Evolutionary conservation across 2,113 vertebrate genomes (phyloP).

Genomic region (Bufo bufo): DNA sequence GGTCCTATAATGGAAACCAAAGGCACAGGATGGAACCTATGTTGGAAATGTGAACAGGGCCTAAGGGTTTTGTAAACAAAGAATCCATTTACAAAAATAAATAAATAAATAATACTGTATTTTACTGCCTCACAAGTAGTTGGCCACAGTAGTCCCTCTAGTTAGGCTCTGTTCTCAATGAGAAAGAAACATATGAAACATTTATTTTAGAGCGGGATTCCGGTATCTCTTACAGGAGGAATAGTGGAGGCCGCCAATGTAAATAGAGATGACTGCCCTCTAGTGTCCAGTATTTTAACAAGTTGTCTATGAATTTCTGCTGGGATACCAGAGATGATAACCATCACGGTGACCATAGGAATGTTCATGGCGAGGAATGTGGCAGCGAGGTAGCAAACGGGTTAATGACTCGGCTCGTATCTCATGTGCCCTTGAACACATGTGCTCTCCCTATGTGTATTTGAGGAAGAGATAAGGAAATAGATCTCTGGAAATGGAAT

Average conservation of each 20-base stretch:
- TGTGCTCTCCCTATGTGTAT: constrained; percentile 24
- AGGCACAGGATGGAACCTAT: too few species aligned
- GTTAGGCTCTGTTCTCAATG: too few species aligned
- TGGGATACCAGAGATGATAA: neutral
- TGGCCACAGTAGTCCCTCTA: too few species aligned
- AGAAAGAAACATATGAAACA: neutral
- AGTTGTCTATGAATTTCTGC: neutral
- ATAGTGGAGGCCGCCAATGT: too few species aligned
- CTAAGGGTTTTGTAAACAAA: too few species aligned
- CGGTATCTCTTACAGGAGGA: too few species aligned
- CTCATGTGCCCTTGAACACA: neutral
- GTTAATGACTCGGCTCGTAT: neutral
- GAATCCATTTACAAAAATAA: too few species aligned
- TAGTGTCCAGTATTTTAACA: neutral
- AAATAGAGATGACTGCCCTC: neutral
- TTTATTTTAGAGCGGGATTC: too few species aligned
- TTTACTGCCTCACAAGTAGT: too few species aligned
- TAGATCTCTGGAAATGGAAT: constrained; percentile 2
- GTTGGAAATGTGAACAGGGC: too few species aligned
- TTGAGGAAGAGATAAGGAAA: constrained; percentile 35
- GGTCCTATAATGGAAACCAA: too few species aligned
- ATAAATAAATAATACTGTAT: too few species aligned
- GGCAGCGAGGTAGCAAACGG: neutral
- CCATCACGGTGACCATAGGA: neutral
- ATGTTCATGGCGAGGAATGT: neutral